A percentile compares a stretch with the other conserved stretches of the same genome.
Evolutionary conservation across 2,888 invertebrate genomes (phyloP).

Genomic region (Apodemia zela): DNA sequence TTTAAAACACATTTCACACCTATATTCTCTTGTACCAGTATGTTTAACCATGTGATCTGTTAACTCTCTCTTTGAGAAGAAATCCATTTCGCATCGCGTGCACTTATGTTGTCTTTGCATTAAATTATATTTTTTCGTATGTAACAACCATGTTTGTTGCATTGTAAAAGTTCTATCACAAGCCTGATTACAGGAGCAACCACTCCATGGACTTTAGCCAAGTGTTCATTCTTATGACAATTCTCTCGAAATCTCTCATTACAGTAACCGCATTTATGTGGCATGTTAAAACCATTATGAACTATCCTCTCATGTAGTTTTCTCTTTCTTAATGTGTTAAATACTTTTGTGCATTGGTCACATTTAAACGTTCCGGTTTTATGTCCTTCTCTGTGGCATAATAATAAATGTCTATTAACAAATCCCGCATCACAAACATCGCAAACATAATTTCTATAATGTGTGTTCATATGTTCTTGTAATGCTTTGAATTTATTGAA

Average conservation of each 20-base stretch:
- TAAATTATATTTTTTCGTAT: slow-evolving; percentile 53
- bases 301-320: slow-evolving; percentile 37
- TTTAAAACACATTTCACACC: slow-evolving; percentile 53
- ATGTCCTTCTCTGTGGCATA: slow-evolving; percentile 36
- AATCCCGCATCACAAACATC: slow-evolving; percentile 47
- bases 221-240: slow-evolving; percentile 42
- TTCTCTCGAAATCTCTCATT: slow-evolving; percentile 42
- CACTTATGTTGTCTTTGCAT: slow-evolving; percentile 55
- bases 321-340: slow-evolving; percentile 38
- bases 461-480: slow-evolving; percentile 49
- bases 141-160: slow-evolving; percentile 38
- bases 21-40: slow-evolving; percentile 55
- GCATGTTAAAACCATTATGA: slow-evolving; percentile 32
- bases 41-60: slow-evolving; percentile 53
- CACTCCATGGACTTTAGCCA: slow-evolving; percentile 43
- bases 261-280: slow-evolving; percentile 47
- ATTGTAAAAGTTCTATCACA: slow-evolving; percentile 43
- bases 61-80: slow-evolving; percentile 38
- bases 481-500: slow-evolving; percentile 47
- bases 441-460: slow-evolving; percentile 51
- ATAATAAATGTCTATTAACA: slow-evolving; percentile 35
- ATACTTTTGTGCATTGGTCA: slow-evolving; percentile 37
- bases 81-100: slow-evolving; percentile 54
- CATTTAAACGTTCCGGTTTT: slow-evolving; percentile 39
- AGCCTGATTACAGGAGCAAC: slow-evolving; percentile 35